Evolutionary conservation across 1,140 invertebrate species (phyloP), one percentile per base, ranked within the genome.

Genomic region (Aphelenchoides avenae): DNA sequence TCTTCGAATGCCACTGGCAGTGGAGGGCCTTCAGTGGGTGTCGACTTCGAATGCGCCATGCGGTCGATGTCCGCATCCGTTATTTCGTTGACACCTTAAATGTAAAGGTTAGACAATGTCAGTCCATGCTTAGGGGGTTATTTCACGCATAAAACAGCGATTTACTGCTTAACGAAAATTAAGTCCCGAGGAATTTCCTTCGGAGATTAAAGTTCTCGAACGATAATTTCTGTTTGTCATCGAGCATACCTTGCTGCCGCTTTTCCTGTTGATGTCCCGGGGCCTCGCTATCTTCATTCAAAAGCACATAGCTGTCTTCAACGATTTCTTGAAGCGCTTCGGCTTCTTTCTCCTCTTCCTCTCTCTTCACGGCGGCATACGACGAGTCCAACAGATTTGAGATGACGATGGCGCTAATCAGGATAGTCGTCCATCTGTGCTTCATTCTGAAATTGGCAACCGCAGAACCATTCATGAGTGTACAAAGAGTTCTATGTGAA

Each of bases 1-100:
- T 61, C 59, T 34, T 51, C 59, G 30, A 61, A 61, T 15, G 52
- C n/a, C 5, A 26, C 42, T 20, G 42, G n/a, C 42, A 34, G 52
- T 26, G 37, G 22, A 9, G 7, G 15, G 7, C 24, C 27, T 18
- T 44, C 31, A 5, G 37, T 42, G n/a, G 36, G 26, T 9, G 22
- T 42, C 13, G 3, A 5, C 11, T 46, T 46, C 3, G 43, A 46
- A n/a, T 46, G 43, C 24, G 15, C 5, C 43, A 46, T 46, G 11
- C 34, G 4, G 39, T 54, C 7, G 29, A 41, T n/a, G 36, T 15
- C 40, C n/a, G 1, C 1, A 29, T 9, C 31, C 30, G 5, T 24
- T 24, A 20, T 20, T 22, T 31, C 27, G 37, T 11, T 42, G 26
- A n/a, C 29, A 39, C n/a, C 30, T 58, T n/a, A n/a, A n/a, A n/a